A percentile compares a stretch with the other conserved stretches of the same genome.
These are phyloP conservation scores for Calliopsis andreniformis DNA, from an alignment of 1,140 invertebrate genomes.

Conservation along the genomic window DNA sequence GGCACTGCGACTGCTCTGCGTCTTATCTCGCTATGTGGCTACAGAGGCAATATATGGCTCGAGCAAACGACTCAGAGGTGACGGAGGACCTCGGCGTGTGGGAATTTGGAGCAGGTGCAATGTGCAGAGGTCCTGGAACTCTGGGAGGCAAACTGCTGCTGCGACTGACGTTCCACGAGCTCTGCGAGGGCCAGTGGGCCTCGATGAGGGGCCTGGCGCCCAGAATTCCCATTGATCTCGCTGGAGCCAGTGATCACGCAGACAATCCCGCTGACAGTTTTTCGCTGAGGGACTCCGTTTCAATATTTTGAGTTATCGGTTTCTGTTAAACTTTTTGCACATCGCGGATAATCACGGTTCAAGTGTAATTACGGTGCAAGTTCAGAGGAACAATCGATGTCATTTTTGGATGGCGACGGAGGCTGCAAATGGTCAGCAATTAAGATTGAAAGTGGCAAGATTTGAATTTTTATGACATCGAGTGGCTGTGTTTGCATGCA, in stretches of 20 bases:
- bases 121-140: slow-evolving; percentile 88
- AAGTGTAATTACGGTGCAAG: no score
- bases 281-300: background rate
- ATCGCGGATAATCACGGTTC: no score
- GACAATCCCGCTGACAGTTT: background rate
- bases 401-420: no score
- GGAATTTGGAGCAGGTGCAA: slow-evolving; percentile 86
- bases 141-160: slow-evolving; percentile 86
- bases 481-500: no score
- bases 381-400: no score
- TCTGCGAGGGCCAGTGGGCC: slow-evolving; percentile 92
- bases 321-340: no score
- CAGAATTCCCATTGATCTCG: slow-evolving; percentile 82
- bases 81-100: slow-evolving; percentile 68
- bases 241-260: background rate
- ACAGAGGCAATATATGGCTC: slow-evolving; percentile 69
- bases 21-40: slow-evolving; percentile 88
- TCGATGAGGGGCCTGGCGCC: slow-evolving; percentile 90
- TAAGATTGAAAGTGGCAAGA: no score
- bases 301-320: background rate
- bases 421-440: no score
- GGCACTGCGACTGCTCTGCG: slow-evolving; percentile 92
- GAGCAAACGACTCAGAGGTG: slow-evolving; percentile 27
- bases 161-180: slow-evolving; percentile 88
- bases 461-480: no score